These are phyloP conservation scores for Hoplodrina blanda DNA, from an alignment of 2,888 invertebrate species.

Conservation along the genomic window DNA sequence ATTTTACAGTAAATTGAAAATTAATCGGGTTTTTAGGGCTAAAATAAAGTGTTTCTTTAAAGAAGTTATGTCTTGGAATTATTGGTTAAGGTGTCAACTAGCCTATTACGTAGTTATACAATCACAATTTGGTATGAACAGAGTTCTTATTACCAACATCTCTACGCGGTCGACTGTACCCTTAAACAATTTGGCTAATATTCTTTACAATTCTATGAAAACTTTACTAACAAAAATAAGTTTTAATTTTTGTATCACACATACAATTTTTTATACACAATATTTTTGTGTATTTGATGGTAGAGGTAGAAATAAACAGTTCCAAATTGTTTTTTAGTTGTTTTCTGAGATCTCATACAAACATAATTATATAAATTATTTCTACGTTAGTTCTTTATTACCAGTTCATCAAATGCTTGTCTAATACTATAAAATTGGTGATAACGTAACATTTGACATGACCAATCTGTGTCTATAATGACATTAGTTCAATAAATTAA, in stretches of 20 bases:
- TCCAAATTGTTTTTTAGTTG: slow-evolving; percentile 19
- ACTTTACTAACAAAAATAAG: slow-evolving; percentile 63
- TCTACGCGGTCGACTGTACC: slow-evolving; percentile 32
- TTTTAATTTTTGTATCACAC: slow-evolving; percentile 51
- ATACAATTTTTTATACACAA: slow-evolving; percentile 43
- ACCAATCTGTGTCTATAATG: slow-evolving; percentile 55
- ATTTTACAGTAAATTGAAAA: no score
- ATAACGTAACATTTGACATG: slow-evolving; percentile 59
- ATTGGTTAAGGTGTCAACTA: no score
- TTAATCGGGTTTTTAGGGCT: no score
- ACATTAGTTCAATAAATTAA: slow-evolving; percentile 73
- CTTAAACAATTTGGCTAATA: slow-evolving; percentile 14
- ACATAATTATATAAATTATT: slow-evolving; percentile 21
- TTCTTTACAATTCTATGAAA: slow-evolving; percentile 30
- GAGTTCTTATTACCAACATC: slow-evolving; percentile 7
- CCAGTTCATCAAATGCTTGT: slow-evolving; percentile 60
- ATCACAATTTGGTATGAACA: slow-evolving; percentile 17
- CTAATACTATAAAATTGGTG: slow-evolving; percentile 63
- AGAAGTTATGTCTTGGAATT: no score
- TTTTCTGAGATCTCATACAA: slow-evolving; percentile 53
- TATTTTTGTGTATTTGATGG: slow-evolving; percentile 33
- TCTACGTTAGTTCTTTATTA: slow-evolving; percentile 48
- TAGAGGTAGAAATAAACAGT: slow-evolving; percentile 52
- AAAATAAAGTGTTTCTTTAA: no score
- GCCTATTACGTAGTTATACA: background rate